Conservation (phyloP, 2,113 vertebrate genomes). For the Parotia lawesii region DNA sequence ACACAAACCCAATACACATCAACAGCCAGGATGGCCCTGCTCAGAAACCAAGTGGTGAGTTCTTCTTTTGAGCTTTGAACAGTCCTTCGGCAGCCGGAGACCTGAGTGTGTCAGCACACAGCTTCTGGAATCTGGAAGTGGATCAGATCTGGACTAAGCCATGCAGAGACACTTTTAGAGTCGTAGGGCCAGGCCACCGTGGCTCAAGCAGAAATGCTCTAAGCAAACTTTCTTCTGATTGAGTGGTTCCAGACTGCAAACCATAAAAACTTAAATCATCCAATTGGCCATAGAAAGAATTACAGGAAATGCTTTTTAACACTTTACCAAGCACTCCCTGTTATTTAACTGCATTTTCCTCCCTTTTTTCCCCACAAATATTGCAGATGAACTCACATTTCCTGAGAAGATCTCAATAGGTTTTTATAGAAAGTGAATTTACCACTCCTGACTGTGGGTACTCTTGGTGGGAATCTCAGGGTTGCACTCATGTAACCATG, state of each 20-base stretch:
- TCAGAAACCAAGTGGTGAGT: background rate
- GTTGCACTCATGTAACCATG: background rate
- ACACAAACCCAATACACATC: background rate
- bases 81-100: background rate
- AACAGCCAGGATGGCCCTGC: background rate
- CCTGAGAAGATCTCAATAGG: background rate
- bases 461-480: slow-evolving; percentile 2
- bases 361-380: accelerated
- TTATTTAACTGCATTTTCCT: background rate
- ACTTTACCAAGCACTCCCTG: background rate
- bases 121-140: background rate
- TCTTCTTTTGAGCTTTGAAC: background rate
- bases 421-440: background rate
- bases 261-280: background rate
- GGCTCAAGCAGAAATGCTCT: background rate
- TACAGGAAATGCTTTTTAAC: background rate
- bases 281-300: background rate
- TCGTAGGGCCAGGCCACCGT: too few relatives aligned
- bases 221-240: background rate
- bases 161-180: background rate
- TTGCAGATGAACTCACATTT: background rate
- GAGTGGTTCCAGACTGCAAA: background rate
- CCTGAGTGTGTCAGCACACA: background rate
- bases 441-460: background rate
- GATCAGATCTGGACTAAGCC: background rate